Conservation (phyloP, 2,797 vertebrate species). For the Manis pentadactyla region DNA sequence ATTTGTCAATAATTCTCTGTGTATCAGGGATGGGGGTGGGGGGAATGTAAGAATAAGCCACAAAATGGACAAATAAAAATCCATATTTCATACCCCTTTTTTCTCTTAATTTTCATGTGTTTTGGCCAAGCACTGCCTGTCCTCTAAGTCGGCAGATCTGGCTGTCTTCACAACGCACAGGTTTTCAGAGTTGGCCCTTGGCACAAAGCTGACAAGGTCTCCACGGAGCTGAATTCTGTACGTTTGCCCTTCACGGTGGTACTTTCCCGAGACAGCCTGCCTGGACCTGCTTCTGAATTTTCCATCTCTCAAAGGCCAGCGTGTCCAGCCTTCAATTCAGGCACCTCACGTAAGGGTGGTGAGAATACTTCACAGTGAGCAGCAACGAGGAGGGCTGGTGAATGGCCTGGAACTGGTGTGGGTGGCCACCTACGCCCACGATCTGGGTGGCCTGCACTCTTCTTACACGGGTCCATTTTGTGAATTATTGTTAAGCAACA, state of each 20-base stretch:
- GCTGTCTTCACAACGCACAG: not conserved
- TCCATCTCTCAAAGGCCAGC: not conserved
- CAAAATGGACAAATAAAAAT: not conserved
- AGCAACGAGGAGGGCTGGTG: not conserved
- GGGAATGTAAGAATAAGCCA: conserved; percentile 15
- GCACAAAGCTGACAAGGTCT: not conserved
- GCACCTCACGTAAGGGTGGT: not conserved
- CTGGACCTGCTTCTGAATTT: not conserved
- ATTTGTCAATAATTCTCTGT: conserved; percentile 7
- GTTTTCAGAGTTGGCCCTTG: not conserved
- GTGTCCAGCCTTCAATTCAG: not conserved
- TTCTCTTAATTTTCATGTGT: not conserved
- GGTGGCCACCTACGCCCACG: not conserved
- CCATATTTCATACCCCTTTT: not conserved
- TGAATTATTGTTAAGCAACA: conserved; percentile 22
- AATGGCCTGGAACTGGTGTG: not conserved
- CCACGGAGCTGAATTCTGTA: not conserved
- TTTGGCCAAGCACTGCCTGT: not conserved
- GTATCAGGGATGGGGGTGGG: not conserved
- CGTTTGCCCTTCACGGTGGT: not conserved
- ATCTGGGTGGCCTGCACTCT: not conserved
- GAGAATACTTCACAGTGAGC: not conserved
- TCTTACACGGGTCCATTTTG: conserved; percentile 6
- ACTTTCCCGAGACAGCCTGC: not conserved
- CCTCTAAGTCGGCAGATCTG: not conserved